Evolutionary conservation across 2,888 invertebrate species (phyloP).

Genomic region (Uloborus plumipes): DNA sequence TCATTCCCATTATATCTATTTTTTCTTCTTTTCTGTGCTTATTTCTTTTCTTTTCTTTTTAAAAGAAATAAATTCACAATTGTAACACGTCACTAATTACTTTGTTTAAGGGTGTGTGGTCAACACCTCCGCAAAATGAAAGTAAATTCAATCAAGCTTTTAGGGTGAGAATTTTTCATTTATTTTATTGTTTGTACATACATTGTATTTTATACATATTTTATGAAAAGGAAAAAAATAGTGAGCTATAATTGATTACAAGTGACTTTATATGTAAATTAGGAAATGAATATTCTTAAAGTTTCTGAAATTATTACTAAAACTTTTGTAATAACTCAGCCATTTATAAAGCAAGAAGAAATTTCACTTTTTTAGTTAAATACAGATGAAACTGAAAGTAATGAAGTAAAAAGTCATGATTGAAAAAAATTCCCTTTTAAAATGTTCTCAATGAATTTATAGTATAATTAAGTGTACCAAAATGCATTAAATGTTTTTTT

Average conservation of each 20-base stretch:
- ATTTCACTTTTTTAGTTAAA: too few species aligned
- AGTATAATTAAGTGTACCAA: too few species aligned
- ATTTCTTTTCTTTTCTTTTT: background rate
- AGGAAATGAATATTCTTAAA: too few species aligned
- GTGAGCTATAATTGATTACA: background rate
- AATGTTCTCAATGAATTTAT: too few species aligned
- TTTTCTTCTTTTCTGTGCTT: background rate
- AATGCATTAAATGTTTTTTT: too few species aligned
- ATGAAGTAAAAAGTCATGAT: too few species aligned
- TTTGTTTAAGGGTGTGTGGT: conserved; percentile 86
- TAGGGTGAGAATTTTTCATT: conserved; percentile 72
- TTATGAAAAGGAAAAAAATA: too few species aligned
- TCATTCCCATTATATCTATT: background rate
- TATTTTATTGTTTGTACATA: background rate
- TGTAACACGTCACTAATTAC: background rate
- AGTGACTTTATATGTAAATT: background rate
- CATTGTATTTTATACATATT: background rate
- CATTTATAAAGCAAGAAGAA: too few species aligned
- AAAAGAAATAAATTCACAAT: background rate
- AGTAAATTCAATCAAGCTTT: conserved; percentile 95
- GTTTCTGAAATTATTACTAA: too few species aligned
- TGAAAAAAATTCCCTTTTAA: too few species aligned
- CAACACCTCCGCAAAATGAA: conserved; percentile 96
- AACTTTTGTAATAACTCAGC: too few species aligned
- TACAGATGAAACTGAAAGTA: too few species aligned